These are phyloP conservation scores for Sebastiscus albofasciatus DNA, from an alignment of 2,797 vertebrate genomes.

Conservation along the genomic window DNA sequence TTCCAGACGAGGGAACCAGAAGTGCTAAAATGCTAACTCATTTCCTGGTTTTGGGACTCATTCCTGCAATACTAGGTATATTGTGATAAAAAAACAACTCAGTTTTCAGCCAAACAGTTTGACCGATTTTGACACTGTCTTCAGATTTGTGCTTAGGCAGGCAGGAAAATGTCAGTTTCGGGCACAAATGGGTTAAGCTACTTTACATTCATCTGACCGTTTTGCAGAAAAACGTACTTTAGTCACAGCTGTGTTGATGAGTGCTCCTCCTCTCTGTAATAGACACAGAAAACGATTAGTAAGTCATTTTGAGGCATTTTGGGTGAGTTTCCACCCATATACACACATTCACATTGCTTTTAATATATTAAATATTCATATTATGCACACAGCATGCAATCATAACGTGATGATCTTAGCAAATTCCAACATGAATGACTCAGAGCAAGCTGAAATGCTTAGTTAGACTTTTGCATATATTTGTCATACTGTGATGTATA, in stretches of 20 bases:
- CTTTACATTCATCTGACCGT: constrained; percentile 17
- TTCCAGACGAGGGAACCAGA: too few relatives aligned
- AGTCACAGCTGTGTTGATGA: constrained; percentile 92
- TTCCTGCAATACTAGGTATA: too few relatives aligned
- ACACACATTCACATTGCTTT: neutral
- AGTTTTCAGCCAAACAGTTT: too few relatives aligned
- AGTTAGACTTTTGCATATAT: neutral
- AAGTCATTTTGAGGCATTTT: neutral
- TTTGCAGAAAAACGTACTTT: constrained; percentile 86
- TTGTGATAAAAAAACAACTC: too few relatives aligned
- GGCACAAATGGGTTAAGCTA: too few relatives aligned
- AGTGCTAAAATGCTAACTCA: too few relatives aligned
- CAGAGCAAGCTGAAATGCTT: neutral
- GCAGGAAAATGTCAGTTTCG: too few relatives aligned
- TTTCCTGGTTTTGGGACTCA: too few relatives aligned
- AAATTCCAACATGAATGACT: neutral
- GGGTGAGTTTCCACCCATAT: neutral
- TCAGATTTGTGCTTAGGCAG: too few relatives aligned
- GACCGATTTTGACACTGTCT: too few relatives aligned
- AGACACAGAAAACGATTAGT: constrained; percentile 39
- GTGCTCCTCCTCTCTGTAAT: constrained; percentile 88
- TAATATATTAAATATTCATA: neutral
- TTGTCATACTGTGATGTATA: neutral
- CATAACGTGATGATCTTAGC: neutral
- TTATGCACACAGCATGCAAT: neutral